Conservation (phyloP, 2,888 invertebrate species). For the Arenicola marina region DNA sequence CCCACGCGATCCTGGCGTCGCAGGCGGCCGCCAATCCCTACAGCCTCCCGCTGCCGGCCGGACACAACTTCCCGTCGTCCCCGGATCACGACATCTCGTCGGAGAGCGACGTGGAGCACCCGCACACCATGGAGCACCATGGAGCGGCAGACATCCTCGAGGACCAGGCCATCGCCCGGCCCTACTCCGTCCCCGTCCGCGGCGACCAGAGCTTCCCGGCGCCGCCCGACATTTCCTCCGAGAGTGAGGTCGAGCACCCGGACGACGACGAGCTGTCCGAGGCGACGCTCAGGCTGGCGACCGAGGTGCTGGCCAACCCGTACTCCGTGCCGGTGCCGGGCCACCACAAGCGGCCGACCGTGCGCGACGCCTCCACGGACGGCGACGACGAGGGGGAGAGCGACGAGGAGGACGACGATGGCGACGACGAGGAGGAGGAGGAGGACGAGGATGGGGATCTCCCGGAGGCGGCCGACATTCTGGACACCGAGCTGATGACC, state of each 20-base stretch:
- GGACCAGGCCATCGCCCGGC: slow-evolving; percentile 1
- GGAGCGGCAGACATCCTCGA: background rate
- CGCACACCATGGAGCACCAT: too few species aligned
- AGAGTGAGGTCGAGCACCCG: slow-evolving; percentile 1
- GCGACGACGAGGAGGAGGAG: background rate
- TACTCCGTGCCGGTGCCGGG: slow-evolving; percentile 10
- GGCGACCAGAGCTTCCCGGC: slow-evolving; percentile 5
- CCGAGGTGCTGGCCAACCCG: slow-evolving; percentile 6
- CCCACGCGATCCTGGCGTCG: background rate
- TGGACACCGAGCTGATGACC: slow-evolving; percentile 8
- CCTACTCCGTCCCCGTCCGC: slow-evolving; percentile 7
- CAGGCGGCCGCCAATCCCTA: slow-evolving; percentile 5
- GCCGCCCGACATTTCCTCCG: background rate
- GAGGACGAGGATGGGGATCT: slow-evolving; percentile 8
- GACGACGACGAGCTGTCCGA: background rate
- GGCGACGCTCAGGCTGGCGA: background rate
- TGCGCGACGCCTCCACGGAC: background rate
- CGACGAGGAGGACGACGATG: background rate
- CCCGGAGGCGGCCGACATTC: slow-evolving; percentile 9
- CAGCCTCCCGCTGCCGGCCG: background rate
- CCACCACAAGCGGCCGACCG: background rate
- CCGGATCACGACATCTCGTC: slow-evolving; percentile 11
- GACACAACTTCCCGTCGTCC: too few species aligned
- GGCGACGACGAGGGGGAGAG: background rate
- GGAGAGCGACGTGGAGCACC: slow-evolving; percentile 13